phyloP scores from a whole-genome alignment of 2,888 invertebrate species.

The Seira ritae region DNA sequence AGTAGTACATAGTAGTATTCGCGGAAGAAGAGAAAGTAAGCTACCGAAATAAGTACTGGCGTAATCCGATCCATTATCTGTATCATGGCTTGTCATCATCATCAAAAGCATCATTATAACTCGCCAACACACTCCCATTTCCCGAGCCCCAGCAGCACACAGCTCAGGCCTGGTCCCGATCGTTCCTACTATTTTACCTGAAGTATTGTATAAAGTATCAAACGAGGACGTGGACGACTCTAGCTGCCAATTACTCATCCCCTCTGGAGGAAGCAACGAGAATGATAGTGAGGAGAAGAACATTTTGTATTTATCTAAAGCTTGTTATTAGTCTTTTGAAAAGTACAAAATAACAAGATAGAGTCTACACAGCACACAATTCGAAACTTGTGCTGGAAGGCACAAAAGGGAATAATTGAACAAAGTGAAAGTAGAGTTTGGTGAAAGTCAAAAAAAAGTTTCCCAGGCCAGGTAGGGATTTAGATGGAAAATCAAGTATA shows the following conservation, averaged over 20 bases:
- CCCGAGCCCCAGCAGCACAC: background rate
- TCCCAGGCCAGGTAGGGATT: too few species aligned
- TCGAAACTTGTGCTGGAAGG: too few species aligned
- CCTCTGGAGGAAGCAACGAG: background rate
- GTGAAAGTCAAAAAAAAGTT: too few species aligned
- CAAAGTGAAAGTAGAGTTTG: too few species aligned
- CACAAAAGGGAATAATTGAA: too few species aligned
- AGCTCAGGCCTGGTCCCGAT: background rate
- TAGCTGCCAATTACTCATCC: background rate
- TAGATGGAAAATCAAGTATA: too few species aligned
- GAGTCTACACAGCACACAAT: too few species aligned
- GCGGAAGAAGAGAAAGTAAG: background rate
- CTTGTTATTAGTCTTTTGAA: too few species aligned
- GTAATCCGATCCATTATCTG: conserved; percentile 47
- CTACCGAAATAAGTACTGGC: conserved; percentile 18
- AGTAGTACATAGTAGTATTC: background rate
- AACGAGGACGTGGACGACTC: background rate
- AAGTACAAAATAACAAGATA: too few species aligned
- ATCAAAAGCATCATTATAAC: background rate
- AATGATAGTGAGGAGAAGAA: too few species aligned
- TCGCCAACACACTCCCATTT: too few species aligned
- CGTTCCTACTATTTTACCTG: background rate
- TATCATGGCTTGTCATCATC: conserved; percentile 39
- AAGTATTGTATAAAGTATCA: background rate
- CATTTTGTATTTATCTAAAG: too few species aligned